Evolutionary conservation across 2,888 invertebrate species (phyloP).

Genomic region (Tetropium fuscum): DNA sequence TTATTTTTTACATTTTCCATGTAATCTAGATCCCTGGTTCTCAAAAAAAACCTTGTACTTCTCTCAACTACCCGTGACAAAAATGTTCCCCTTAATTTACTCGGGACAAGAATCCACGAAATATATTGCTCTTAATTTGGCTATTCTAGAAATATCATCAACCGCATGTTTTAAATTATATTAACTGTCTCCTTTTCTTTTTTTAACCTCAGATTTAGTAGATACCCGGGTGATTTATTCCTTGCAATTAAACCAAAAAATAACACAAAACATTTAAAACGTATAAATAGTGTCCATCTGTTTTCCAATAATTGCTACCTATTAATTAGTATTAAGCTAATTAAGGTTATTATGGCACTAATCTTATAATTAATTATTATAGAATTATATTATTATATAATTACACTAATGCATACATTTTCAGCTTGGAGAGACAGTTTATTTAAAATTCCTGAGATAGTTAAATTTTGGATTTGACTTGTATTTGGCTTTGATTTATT

Average conservation of each 20-base stretch:
- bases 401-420: too few relatives aligned
- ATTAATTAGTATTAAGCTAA: too few relatives aligned
- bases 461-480: too few relatives aligned
- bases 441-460: too few relatives aligned
- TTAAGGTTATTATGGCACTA: too few relatives aligned
- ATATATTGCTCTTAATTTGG: constrained; percentile 46
- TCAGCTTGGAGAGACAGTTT: too few relatives aligned
- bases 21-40: background rate
- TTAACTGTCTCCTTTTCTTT: constrained; percentile 41
- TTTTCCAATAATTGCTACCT: too few relatives aligned
- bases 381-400: too few relatives aligned
- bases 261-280: too few relatives aligned
- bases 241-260: constrained; percentile 32
- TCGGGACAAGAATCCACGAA: constrained; percentile 41
- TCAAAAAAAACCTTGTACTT: constrained; percentile 29
- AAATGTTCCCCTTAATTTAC: constrained; percentile 44
- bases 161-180: constrained; percentile 41
- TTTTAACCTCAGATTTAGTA: constrained; percentile 38
- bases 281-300: too few relatives aligned
- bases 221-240: constrained; percentile 38
- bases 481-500: too few relatives aligned
- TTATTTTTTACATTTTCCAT: background rate
- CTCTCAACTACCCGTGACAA: constrained; percentile 37
- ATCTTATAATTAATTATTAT: too few relatives aligned
- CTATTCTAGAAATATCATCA: constrained; percentile 44